Evolutionary conservation across 2,113 vertebrate genomes (phyloP).

Genomic region (Grallaria varia): DNA sequence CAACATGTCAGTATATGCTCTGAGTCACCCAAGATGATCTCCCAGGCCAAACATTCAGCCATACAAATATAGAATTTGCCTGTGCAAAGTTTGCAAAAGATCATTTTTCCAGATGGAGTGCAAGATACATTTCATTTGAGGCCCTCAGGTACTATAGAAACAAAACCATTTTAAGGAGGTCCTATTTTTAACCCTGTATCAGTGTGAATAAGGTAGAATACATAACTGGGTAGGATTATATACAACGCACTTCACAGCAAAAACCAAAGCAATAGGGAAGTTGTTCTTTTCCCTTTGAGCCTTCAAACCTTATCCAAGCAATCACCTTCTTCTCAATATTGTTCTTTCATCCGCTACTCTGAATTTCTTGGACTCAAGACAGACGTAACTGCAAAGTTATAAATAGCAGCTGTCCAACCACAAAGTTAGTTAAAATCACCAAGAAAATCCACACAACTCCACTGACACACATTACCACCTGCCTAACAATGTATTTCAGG

Average conservation of each 20-base stretch:
- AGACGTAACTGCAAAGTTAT: constrained; percentile 2
- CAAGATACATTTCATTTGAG: neutral
- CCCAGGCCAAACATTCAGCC: neutral
- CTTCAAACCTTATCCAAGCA: neutral
- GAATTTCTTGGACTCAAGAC: neutral
- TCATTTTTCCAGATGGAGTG: neutral
- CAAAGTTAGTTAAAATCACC: neutral
- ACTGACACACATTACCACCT: neutral
- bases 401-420: constrained; percentile 16
- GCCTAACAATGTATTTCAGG: neutral
- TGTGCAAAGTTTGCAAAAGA: neutral
- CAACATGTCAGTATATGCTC: neutral
- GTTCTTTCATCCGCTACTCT: neutral
- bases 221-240: neutral
- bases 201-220: neutral
- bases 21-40: neutral
- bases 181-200: neutral
- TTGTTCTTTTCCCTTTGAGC: neutral
- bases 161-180: neutral
- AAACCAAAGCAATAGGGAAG: neutral
- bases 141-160: neutral
- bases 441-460: neutral
- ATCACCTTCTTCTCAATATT: neutral
- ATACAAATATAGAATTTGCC: neutral
- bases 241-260: neutral